Percentiles rank a stretch among this genome's conserved stretches.
Evolutionary conservation across 2,113 vertebrate species (phyloP).

Genomic region (Zosterops japonicus): DNA sequence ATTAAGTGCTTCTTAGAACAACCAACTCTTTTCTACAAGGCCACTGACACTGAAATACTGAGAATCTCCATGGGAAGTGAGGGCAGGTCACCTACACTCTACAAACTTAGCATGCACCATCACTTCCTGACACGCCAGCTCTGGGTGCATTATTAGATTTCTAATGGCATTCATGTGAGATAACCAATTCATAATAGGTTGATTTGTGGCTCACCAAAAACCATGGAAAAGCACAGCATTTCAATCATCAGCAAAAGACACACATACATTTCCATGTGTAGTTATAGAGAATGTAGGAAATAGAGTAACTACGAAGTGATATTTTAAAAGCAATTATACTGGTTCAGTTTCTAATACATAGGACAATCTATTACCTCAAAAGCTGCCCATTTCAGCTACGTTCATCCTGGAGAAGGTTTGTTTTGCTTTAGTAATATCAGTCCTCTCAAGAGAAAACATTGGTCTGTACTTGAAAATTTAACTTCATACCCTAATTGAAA

Average conservation of each 20-base stretch:
- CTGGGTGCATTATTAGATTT: neutral
- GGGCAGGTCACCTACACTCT: neutral
- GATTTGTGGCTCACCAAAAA: neutral
- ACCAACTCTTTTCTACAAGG: neutral
- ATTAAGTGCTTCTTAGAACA: neutral
- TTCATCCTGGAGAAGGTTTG: neutral
- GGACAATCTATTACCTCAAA: neutral
- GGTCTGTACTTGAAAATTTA: neutral
- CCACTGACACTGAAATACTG: neutral
- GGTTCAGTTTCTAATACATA: neutral
- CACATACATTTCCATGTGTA: neutral
- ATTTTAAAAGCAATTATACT: neutral
- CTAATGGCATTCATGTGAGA: neutral
- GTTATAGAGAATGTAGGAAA: neutral
- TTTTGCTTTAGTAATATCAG: neutral
- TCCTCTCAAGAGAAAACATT: neutral
- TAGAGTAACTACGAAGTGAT: neutral
- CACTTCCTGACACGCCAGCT: neutral
- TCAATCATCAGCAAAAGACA: neutral
- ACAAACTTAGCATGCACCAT: accelerated
- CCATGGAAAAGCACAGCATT: neutral
- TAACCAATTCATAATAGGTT: neutral
- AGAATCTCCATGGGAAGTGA: neutral
- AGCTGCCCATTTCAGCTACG: neutral
- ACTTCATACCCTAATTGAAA: neutral